Conservation (phyloP, 2,797 vertebrate genomes). For the Pseudotriccus pelzelni region DNA sequence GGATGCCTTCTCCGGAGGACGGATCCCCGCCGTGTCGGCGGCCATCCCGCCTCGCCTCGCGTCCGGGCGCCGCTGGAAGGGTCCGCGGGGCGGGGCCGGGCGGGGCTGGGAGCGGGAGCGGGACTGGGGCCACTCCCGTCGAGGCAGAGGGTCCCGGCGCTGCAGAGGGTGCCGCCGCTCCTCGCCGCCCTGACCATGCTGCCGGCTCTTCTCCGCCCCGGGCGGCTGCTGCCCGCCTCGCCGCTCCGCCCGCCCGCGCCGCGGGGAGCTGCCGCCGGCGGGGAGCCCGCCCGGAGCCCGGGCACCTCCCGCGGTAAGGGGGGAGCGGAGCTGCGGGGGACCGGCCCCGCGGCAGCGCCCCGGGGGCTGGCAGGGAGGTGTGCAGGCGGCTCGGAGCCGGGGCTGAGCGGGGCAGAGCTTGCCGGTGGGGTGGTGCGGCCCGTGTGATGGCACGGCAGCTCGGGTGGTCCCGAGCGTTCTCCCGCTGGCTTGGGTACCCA, state of each 20-base stretch:
- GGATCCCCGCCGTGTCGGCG: fast-evolving
- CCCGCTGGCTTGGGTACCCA: not conserved
- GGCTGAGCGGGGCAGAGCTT: not conserved
- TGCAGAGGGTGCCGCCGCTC: not conserved
- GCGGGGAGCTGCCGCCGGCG: not conserved
- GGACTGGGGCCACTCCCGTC: not conserved
- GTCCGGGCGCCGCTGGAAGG: not conserved
- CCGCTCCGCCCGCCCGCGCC: not conserved
- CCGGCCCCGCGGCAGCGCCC: too few relatives aligned
- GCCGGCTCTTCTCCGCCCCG: not conserved
- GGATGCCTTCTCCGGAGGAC: fast-evolving
- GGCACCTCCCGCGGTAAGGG: not conserved
- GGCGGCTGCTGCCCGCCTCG: not conserved
- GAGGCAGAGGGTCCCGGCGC: too few relatives aligned
- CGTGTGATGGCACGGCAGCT: too few relatives aligned
- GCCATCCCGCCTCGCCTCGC: not conserved
- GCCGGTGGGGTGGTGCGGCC: not conserved
- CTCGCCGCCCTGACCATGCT: constrained; percentile 1
- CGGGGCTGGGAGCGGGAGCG: too few relatives aligned
- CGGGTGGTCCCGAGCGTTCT: too few relatives aligned
- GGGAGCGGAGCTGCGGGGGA: not conserved
- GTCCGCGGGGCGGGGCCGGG: not conserved
- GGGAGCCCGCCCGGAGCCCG: not conserved
- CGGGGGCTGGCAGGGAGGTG: not conserved
- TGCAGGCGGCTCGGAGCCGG: not conserved